Evolutionary conservation across 2,797 vertebrate genomes (phyloP), one percentile per base, ranked within the genome.

Genomic region (Dromococcyx pavoninus): DNA sequence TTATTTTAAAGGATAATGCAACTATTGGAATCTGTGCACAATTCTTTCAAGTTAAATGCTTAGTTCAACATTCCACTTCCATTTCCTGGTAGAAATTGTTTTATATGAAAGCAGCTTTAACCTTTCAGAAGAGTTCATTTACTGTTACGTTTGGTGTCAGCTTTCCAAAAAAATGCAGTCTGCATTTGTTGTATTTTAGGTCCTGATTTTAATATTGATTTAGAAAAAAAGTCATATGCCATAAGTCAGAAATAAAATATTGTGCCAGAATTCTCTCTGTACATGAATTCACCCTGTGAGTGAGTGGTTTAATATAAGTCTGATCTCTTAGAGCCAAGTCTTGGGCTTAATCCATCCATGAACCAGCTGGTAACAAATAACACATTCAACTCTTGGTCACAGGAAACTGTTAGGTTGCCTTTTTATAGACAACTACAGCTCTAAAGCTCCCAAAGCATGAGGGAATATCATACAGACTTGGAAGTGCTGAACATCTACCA

Each of bases 291-390:
- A 84, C 61, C 50, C 83, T 10, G 4, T 66, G 71, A 89, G 74
- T 0, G 1, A 92, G 86, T 51, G 78, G 80, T 96, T 97, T 96
- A 91, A 96, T 94, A 91, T 88, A 93, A 91, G 69, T 92, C 93
- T 92, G 61, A 87, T 90, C 64, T 60, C 82, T 92, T 91, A 95
- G 97, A 94, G 86, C 67, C 90, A 96, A 74, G 75, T 69, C 65
- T 81, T 91, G 71, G 77, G 56, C 86, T 96, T 60, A 86, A 56
- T 86, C 75, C 96, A 67, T 71, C 86, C 41, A 16, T 76, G 89
- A 96, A 91, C 91, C 88, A 96, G 94, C 94, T 95, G 94, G 88
- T 95, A 97, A 96, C 94, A 97, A 96, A 96, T 96, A 97, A 97
- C 96, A 97, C 77, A 83, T 95, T 96, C 90, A 97, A 57, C 69